Conservation (phyloP, 2,888 invertebrate genomes). For the Drosophila tripunctata region DNA sequence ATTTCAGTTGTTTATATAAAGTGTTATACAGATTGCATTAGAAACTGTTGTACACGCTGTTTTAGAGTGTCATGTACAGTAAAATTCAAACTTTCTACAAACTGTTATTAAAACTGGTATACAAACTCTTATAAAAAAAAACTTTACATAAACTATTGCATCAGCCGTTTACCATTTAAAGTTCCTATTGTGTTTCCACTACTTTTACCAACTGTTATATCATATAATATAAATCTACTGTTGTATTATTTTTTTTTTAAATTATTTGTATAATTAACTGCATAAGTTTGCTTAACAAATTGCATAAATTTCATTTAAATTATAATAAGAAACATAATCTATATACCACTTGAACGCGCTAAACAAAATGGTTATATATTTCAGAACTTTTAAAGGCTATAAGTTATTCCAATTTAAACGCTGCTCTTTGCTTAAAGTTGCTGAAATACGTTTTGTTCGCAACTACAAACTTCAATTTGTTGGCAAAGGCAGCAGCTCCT, state of each 20-base stretch:
- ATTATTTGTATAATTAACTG: no score
- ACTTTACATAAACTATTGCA: no score
- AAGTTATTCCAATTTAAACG: neutral
- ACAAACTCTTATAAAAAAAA: neutral
- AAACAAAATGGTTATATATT: no score
- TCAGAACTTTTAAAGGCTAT: neutral
- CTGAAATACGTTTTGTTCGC: neutral
- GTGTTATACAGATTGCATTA: neutral
- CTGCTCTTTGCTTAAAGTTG: slow-evolving; percentile 1
- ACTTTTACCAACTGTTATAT: neutral
- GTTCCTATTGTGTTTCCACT: no score
- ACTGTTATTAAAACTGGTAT: neutral
- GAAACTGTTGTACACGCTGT: neutral
- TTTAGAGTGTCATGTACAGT: neutral
- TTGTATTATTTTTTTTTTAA: no score
- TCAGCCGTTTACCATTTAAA: no score
- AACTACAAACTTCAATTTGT: slow-evolving; percentile 22
- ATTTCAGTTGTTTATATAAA: no score
- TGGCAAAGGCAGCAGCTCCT: slow-evolving; percentile 5
- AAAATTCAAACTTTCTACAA: neutral
- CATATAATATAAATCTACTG: no score
- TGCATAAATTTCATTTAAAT: no score
- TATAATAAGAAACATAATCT: no score
- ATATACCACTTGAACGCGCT: no score
- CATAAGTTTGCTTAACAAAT: no score